Evolutionary conservation across 2,888 invertebrate species (phyloP), one percentile per base, ranked within the genome.

Genomic region (Euphydryas editha): DNA sequence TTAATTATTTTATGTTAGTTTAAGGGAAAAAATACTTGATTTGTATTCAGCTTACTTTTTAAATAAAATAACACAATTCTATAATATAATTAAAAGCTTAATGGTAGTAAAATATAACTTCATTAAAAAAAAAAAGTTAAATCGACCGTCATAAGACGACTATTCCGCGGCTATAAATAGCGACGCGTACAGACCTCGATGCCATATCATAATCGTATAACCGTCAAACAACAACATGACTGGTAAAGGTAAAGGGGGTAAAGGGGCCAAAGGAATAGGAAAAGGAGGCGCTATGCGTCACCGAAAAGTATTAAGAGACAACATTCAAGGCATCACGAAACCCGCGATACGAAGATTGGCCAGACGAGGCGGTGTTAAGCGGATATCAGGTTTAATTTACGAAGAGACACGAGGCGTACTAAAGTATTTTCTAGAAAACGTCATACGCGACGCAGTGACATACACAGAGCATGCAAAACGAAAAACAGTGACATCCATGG

Each of bases 401-500:
- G 96, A 97, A 83, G 96, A 96, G 83, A 96, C 96, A 15, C 93
- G 96, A 49, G 96, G 96, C 46, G 96, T 96, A 0, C 81, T 97
- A 30, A 96, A 97, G 80, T 95, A 96, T 0, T 98, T 97, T 82
- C 93, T 97, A 67, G 96, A 97, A 82, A 96, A 96, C 81, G 96
- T 97, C 0, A 96, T 97, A 75, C 93, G 96, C 54, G 97, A 97
- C 81, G 96, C 97, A n/a, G 96, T 97, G 59, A 97, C 96, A 4
- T 97, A 97, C 85, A 97, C 97, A 0, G 97, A 97, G 81, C 97
- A 97, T 81, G 97, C 97, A 42, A 97, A 97, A 87, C 93, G 97
- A 75, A 97, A 97, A 90, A 97, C 97, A 1, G 97, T 97, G 54
- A 97, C 97, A 0, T 96, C 97, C 17, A 97, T 97, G 97, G 97